Evolutionary conservation across 2,888 invertebrate species (phyloP).

Genomic region (Scrobipalpa costella): DNA sequence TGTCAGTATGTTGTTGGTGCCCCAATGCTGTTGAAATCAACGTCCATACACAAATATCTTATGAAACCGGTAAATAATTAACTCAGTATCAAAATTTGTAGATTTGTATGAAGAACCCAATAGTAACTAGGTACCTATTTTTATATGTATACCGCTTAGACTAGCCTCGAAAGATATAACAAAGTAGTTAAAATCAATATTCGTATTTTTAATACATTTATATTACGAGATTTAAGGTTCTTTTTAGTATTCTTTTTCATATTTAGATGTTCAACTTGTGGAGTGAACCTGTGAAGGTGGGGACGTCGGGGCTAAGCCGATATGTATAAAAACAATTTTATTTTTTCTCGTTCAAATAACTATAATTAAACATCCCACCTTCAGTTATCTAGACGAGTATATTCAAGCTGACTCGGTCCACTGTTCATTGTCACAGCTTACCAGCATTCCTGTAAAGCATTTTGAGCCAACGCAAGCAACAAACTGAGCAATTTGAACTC

Average conservation of each 20-base stretch:
- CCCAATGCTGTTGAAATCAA: not conserved
- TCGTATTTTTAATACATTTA: conserved; percentile 25
- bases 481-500: conserved; percentile 32
- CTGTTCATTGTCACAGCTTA: conserved; percentile 25
- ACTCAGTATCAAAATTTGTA: conserved; percentile 28
- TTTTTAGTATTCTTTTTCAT: conserved; percentile 11
- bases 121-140: conserved; percentile 30
- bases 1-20: not conserved
- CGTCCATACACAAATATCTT: not conserved
- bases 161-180: conserved; percentile 16
- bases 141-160: conserved; percentile 33
- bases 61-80: not conserved
- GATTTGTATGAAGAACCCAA: conserved; percentile 29
- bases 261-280: conserved; percentile 6
- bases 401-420: not conserved
- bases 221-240: conserved; percentile 7
- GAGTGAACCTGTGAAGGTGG: not conserved
- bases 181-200: conserved; percentile 17
- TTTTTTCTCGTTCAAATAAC: not conserved
- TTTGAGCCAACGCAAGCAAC: conserved; percentile 53
- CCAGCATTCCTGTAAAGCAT: conserved; percentile 59
- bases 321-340: not conserved
- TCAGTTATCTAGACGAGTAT: not conserved
- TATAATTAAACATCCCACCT: not conserved
- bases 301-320: not conserved